Evolutionary conservation across 2,888 invertebrate genomes (phyloP).

Genomic region (Biston stratarius): DNA sequence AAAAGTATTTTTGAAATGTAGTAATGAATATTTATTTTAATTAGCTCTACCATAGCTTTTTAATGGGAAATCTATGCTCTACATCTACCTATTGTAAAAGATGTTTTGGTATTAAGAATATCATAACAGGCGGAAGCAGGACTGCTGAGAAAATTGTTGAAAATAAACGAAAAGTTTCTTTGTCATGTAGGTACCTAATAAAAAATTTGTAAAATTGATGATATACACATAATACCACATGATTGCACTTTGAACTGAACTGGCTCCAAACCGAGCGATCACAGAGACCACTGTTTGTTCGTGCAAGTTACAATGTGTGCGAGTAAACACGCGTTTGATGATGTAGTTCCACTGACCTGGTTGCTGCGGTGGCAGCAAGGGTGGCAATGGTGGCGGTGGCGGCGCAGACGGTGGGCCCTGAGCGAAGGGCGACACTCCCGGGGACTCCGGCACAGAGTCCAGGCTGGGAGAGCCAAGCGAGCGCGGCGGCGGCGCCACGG

Average conservation of each 20-base stretch:
- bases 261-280: not conserved
- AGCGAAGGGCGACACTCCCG: slow-evolving; percentile 76
- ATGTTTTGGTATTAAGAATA: too few species aligned
- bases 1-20: too few species aligned
- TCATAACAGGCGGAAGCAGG: too few species aligned
- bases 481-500: slow-evolving; percentile 67
- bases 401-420: slow-evolving; percentile 84
- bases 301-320: slow-evolving; percentile 1
- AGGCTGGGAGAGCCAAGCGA: slow-evolving; percentile 75
- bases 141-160: too few species aligned
- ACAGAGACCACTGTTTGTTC: not conserved
- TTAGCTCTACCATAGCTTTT: too few species aligned
- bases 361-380: slow-evolving; percentile 78
- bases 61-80: too few species aligned
- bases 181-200: too few species aligned
- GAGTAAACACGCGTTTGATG: slow-evolving; percentile 7
- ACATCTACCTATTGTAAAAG: too few species aligned
- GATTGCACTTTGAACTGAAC: not conserved
- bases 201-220: not conserved
- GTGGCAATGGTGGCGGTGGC: slow-evolving; percentile 66
- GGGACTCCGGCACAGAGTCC: slow-evolving; percentile 78
- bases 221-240: too few species aligned
- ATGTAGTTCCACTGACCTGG: slow-evolving; percentile 69
- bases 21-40: too few species aligned
- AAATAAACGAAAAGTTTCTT: too few species aligned